Evolutionary conservation across 2,888 invertebrate species (phyloP).

Genomic region (Dryobota labecula): DNA sequence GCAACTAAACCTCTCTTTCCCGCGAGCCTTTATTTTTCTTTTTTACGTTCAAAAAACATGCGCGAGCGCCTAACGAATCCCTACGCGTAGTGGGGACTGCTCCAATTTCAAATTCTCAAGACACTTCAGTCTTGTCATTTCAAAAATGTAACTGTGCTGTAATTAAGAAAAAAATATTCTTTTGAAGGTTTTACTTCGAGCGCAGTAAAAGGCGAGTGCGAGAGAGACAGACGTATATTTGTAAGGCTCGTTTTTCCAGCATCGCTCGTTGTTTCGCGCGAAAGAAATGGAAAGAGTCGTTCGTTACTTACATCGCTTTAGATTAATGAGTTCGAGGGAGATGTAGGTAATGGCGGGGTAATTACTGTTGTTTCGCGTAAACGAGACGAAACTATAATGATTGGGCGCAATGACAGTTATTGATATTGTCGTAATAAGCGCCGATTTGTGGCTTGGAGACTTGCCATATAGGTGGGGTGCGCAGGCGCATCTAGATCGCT

Average conservation of each 20-base stretch:
- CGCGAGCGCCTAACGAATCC: constrained; percentile 82
- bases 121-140: constrained; percentile 81
- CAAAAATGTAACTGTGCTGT: constrained; percentile 75
- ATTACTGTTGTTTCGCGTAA: constrained; percentile 87
- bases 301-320: constrained; percentile 76
- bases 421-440: constrained; percentile 86
- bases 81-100: constrained; percentile 77
- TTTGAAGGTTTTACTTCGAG: constrained; percentile 78
- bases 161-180: constrained; percentile 76
- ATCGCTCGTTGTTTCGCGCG: constrained; percentile 78
- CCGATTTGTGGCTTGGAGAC: constrained; percentile 79
- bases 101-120: constrained; percentile 78
- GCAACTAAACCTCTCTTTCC: constrained; percentile 89
- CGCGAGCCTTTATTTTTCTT: constrained; percentile 85
- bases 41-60: constrained; percentile 81
- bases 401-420: constrained; percentile 88
- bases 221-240: constrained; percentile 76
- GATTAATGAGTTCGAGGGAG: constrained; percentile 88
- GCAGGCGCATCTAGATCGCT: constrained; percentile 76
- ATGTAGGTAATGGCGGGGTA: constrained; percentile 84
- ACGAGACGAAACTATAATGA: constrained; percentile 88
- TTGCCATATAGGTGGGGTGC: constrained; percentile 75
- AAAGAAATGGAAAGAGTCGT: constrained; percentile 85
- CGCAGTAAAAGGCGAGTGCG: constrained; percentile 68
- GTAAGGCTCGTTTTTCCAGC: constrained; percentile 68